Base-by-base conservation (phyloP, 2,113 vertebrate species). In the Tyrannus savana region DNA sequence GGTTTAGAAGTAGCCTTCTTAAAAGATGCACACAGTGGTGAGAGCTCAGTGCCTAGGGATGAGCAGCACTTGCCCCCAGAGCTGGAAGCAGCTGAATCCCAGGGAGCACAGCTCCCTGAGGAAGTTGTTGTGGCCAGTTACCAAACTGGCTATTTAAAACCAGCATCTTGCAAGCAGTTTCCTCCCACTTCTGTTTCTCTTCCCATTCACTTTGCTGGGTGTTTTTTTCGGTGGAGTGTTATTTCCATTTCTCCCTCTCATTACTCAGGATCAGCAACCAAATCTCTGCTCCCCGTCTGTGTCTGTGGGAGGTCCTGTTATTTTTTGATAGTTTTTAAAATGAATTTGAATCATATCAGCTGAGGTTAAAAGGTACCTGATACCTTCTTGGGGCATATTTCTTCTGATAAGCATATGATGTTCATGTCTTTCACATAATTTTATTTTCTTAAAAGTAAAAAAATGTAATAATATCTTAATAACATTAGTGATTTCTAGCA, bases 121-220 rank as follows among this genome's bases (percentile, higher is more conserved):
- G 37, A 82, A 84, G 35, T 16, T 81, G 35, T 16, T 81, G 73
- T 72, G 81, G 35, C 87, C 76, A 58, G 42, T 84, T 59, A 74
- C 59, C 76, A 89, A 66, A 66, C 72, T 22, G 68, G 23, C 50
- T 83, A 19, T 92, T 90, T 90, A 84, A 94, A 94, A 89, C 1
- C 76, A 73, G 68, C 35, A 35, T 68, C 81, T 72, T 95, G 74
- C 42, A 71, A 46, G 44, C 69, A 78, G 39, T 67, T 81, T 69
- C 84, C 74, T 96, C 91, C 87, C 77, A 84, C 77, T 87, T 6
- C 52, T 55, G 30, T 56, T 27, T 72, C 50, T 80, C 60, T 78
- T 87, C 47, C 66, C 0, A 0, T 52, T 78, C 52, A 16, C 84
- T 94, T 71, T 68, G 47, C 60, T 71, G 60, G 11, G 19, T 69